phyloP scores from a whole-genome alignment of 2,113 vertebrate species.

The Alligator mississippiensis region DNA sequence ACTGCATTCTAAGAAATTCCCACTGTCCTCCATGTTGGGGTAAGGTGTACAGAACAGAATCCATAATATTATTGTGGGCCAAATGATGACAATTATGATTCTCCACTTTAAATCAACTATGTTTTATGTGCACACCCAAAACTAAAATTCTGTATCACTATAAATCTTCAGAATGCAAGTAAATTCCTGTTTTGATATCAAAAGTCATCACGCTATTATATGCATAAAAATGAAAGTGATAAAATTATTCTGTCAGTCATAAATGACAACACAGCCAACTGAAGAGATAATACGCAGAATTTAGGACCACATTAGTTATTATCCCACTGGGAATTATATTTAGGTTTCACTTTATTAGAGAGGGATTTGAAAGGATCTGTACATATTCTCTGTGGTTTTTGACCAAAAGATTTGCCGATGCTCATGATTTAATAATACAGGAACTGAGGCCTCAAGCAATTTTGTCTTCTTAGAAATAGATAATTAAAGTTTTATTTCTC shows the following conservation, averaged over 20 bases:
- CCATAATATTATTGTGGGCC: accelerated
- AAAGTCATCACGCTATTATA: neutral
- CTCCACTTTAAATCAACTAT: accelerated
- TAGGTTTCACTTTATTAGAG: neutral
- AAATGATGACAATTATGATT: neutral
- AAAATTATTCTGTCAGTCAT: neutral
- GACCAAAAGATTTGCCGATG: neutral
- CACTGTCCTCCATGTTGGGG: neutral
- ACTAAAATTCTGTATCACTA: neutral
- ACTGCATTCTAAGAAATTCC: neutral
- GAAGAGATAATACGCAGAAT: accelerated
- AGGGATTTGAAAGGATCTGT: neutral
- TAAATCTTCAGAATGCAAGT: neutral
- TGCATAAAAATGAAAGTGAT: neutral
- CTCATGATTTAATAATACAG: neutral
- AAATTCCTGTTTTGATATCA: neutral
- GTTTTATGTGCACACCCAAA: neutral
- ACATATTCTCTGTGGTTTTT: neutral
- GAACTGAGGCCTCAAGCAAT: neutral
- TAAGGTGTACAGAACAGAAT: neutral
- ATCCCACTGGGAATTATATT: neutral
- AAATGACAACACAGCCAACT: neutral
- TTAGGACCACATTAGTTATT: neutral
- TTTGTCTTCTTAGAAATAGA: neutral
- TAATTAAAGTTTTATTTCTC: neutral